Evolutionary conservation across 2,113 vertebrate genomes (phyloP).

Genomic region (Andinoacara biseriatus): DNA sequence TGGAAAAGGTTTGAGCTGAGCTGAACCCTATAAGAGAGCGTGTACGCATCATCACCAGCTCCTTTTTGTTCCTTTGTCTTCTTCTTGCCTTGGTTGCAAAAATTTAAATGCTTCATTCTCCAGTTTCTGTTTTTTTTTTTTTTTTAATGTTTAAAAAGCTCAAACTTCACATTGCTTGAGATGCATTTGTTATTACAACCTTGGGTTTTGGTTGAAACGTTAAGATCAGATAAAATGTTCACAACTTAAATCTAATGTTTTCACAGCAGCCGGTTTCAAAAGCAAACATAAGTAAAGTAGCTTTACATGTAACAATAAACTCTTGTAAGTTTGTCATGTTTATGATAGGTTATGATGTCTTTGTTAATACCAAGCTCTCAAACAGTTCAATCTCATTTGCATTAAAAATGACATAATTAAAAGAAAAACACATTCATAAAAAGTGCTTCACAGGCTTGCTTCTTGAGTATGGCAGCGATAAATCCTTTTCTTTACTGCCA

Average conservation of each 20-base stretch:
- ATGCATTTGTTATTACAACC: neutral
- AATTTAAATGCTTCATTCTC: neutral
- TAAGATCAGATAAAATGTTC: neutral
- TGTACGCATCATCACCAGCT: neutral
- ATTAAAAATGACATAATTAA: neutral
- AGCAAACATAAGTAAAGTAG: too few species aligned
- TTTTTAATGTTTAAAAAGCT: too few species aligned
- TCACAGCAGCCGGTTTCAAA: neutral
- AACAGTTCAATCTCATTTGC: neutral
- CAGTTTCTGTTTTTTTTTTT: too few species aligned
- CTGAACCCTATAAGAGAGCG: neutral
- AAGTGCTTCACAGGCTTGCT: neutral
- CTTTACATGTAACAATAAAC: too few species aligned
- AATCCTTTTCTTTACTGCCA: neutral
- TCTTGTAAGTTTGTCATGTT: neutral
- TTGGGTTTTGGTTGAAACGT: neutral
- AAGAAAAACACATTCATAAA: neutral
- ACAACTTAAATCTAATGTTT: neutral
- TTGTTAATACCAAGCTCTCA: neutral
- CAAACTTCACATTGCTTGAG: neutral
- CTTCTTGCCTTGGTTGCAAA: neutral
- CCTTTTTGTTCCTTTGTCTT: neutral
- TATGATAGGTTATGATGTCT: neutral
- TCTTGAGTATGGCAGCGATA: neutral
- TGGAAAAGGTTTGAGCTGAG: constrained; percentile 22